Evolutionary conservation across 2,888 invertebrate species (phyloP).

Genomic region (Diadromus collaris): DNA sequence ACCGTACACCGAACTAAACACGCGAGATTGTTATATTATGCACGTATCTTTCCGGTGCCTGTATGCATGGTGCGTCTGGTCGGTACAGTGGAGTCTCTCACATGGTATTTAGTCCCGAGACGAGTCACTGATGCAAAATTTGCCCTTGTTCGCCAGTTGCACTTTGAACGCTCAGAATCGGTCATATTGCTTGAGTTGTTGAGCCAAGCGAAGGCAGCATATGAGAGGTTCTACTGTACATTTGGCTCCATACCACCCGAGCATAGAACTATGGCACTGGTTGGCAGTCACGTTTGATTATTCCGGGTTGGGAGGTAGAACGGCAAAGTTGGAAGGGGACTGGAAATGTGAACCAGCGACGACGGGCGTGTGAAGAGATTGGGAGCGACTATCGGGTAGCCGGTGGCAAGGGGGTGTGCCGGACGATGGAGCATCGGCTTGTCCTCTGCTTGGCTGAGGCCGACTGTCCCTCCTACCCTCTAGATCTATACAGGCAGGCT

Average conservation of each 20-base stretch:
- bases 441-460: not conserved
- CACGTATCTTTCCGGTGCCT: not conserved
- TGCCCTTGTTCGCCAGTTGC: not conserved
- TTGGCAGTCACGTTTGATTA: conserved; percentile 1
- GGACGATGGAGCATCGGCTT: conserved; percentile 10
- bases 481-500: not conserved
- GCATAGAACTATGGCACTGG: not conserved
- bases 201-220: not conserved
- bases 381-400: not conserved
- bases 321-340: not conserved
- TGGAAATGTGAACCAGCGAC: not conserved
- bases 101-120: not conserved
- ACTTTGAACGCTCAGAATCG: not conserved
- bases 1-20: not conserved
- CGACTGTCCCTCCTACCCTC: not conserved
- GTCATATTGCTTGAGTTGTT: not conserved
- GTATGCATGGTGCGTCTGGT: not conserved
- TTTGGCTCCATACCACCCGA: not conserved
- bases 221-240: not conserved
- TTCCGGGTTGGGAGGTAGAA: not conserved
- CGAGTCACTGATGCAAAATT: not conserved
- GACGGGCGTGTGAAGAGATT: conserved; percentile 12
- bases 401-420: not conserved
- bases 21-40: conserved; percentile 9
- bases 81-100: not conserved